Evolutionary conservation across 2,113 vertebrate species (phyloP), one percentile per base, ranked within the genome.

Genomic region (Psammodynastes pulverulentus): DNA sequence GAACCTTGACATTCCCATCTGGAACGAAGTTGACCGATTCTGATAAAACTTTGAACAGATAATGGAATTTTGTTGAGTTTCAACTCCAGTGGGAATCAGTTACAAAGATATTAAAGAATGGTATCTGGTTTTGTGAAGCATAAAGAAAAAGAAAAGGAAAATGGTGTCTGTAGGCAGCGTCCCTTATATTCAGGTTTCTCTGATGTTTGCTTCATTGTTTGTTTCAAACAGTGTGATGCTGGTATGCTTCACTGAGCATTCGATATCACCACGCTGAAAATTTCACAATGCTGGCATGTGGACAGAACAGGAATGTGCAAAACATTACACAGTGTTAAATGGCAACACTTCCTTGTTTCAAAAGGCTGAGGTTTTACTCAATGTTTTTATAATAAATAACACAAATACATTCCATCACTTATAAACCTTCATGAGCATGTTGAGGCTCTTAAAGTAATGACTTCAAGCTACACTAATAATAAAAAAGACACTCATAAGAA

Each of bases 241-340:
- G 95, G 93, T 94, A 96, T 91, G 94, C 96, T 97, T 95, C 62
- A 92, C 96, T 96, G 95, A 94, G 95, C 93, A 96, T 93, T 90
- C 94, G 72, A 92, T 94, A 94, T 94, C 94, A 86, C 94, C 94
- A 89, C 96, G 72, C 95, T 94, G 92, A 95, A 95, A 90, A 58
- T 45, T n/a, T 79, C 62, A 91, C 19, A 0, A 0, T 3, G n/a
- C 0, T 86, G 88, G 9, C 86, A 91, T 49, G 17, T 39, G 88
- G 29, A 79, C 91, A 86, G 43, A 91, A 3, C 0, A 3, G 39
- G 93, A 62, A 13, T 51, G 45, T 90, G 48, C 67, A 90, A 34
- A 8, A 93, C n/a, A 85, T 51, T 95, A 94, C 24, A 10, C 86
- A 26, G 15, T 48, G 26, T 54, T 43, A 86, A 52, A 43, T 15